Percentiles rank a stretch among this genome's conserved stretches.
Evolutionary conservation across 2,797 vertebrate genomes (phyloP).

Genomic region (Sebastes minor): DNA sequence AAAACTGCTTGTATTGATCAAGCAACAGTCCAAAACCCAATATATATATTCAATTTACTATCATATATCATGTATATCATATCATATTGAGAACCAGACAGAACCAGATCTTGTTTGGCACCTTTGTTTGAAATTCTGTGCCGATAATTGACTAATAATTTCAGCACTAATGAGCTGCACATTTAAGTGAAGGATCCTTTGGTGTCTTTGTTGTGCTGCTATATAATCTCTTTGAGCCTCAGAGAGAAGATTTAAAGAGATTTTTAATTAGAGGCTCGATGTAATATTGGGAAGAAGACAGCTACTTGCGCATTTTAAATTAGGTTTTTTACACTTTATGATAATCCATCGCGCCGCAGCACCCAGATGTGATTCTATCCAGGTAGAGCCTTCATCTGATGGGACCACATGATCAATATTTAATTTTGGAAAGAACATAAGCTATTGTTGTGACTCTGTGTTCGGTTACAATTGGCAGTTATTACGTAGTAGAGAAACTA

Average conservation of each 20-base stretch:
- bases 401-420: neutral
- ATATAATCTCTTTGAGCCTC: conserved; percentile 18
- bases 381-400: neutral
- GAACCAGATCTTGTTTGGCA: neutral
- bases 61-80: neutral
- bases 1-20: neutral
- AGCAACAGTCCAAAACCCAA: neutral
- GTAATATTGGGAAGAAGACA: neutral
- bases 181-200: neutral
- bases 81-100: neutral
- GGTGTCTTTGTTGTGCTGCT: neutral
- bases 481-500: neutral
- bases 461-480: neutral
- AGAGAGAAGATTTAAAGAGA: neutral
- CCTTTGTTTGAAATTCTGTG: neutral
- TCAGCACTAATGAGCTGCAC: neutral
- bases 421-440: neutral
- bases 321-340: neutral
- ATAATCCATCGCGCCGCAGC: neutral
- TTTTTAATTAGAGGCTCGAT: conserved; percentile 1
- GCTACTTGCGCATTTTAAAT: neutral
- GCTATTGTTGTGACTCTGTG: neutral
- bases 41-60: neutral
- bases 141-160: neutral
- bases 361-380: neutral